phyloP scores from a whole-genome alignment of 2,797 vertebrate genomes.

The Eremophila alpestris region DNA sequence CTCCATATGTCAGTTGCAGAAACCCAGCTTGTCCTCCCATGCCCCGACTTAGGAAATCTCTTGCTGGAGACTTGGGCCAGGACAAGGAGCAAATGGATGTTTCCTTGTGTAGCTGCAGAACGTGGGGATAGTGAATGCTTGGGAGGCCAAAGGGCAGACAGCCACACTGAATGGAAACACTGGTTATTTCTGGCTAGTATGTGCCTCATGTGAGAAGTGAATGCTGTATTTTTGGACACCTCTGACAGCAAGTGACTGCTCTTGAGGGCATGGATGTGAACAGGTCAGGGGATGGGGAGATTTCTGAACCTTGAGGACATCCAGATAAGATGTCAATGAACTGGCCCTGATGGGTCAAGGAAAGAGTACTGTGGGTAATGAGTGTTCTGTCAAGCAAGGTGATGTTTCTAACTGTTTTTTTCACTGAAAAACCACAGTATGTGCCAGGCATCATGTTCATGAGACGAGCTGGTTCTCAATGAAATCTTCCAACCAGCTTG shows the following conservation, averaged over 20 bases:
- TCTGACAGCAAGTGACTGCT: not conserved
- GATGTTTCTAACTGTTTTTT: not conserved
- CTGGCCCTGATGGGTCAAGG: not conserved
- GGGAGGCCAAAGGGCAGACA: constrained; percentile 45
- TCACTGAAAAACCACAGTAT: not conserved
- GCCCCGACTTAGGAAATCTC: constrained; percentile 18
- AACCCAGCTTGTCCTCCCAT: constrained; percentile 34
- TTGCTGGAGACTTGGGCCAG: not conserved
- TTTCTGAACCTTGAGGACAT: not conserved
- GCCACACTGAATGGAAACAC: constrained; percentile 2
- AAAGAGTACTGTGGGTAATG: not conserved
- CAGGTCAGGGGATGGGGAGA: not conserved
- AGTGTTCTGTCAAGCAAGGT: not conserved
- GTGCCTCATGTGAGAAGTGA: constrained; percentile 14
- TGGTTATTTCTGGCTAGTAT: constrained; percentile 40
- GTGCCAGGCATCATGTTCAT: not conserved
- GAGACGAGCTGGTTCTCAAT: not conserved
- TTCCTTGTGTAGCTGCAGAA: not conserved
- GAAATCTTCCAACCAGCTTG: not conserved
- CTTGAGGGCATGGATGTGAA: not conserved
- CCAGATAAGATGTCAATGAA: not conserved
- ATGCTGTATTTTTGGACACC: constrained; percentile 28
- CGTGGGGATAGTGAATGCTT: not conserved
- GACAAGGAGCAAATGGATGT: constrained; percentile 29
- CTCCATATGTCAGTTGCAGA: not conserved